Conservation (phyloP, 2,113 vertebrate species). For the Heloderma charlesbogerti region DNA sequence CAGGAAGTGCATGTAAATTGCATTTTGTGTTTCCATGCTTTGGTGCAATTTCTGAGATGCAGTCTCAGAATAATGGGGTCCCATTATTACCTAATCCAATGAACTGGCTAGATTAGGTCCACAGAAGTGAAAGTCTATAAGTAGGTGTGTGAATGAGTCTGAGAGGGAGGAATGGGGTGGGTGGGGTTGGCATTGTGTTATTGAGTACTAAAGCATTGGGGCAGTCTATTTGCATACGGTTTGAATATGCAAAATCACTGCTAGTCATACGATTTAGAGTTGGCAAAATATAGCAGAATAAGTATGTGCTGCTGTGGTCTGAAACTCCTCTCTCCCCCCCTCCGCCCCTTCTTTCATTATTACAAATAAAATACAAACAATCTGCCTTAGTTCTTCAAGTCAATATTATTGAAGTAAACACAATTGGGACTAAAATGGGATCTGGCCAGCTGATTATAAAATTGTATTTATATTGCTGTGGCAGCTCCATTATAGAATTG, state of each 20-base stretch:
- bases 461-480: not conserved
- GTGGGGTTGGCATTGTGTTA: not conserved
- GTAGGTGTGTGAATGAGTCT: not conserved
- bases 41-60: not conserved
- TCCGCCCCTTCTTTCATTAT: not conserved
- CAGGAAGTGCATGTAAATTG: not conserved
- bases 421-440: not conserved
- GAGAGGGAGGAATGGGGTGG: not conserved
- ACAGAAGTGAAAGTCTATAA: not conserved
- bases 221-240: not conserved
- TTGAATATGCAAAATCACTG: not conserved
- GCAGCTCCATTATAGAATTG: not conserved
- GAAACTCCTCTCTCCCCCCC: not conserved
- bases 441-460: not conserved
- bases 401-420: constrained; percentile 11
- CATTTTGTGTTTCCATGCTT: not conserved
- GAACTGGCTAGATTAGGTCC: not conserved
- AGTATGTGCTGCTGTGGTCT: not conserved
- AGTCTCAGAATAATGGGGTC: not conserved
- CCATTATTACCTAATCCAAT: not conserved
- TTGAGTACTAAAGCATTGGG: not conserved
- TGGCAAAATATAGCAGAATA: not conserved
- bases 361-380: not conserved
- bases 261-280: not conserved
- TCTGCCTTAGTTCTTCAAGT: not conserved